Percentiles rank a stretch among this genome's conserved stretches.
phyloP scores from a whole-genome alignment of 1,140 invertebrate genomes.

The Agrypnia vestita region DNA sequence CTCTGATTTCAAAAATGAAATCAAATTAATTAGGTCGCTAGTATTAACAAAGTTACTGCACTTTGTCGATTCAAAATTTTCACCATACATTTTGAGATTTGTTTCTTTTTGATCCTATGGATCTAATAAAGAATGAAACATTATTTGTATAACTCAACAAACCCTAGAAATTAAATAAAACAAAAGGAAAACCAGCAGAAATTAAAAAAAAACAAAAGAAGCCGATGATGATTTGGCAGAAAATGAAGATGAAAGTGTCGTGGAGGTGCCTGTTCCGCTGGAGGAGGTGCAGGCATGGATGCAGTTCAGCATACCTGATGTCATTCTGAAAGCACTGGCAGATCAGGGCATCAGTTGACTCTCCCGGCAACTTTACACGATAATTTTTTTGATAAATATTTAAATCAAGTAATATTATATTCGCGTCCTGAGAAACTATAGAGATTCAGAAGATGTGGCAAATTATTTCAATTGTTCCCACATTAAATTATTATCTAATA shows the following conservation, averaged over 20 bases:
- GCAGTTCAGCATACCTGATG: conserved; percentile 78
- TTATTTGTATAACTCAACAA: conserved; percentile 17
- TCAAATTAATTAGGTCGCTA: too few relatives aligned
- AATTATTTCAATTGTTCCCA: too few relatives aligned
- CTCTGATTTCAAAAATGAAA: too few relatives aligned
- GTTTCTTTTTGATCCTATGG: too few relatives aligned
- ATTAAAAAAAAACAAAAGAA: conserved; percentile 18
- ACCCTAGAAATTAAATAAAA: conserved; percentile 6
- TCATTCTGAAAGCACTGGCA: conserved; percentile 82
- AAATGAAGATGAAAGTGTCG: conserved; percentile 50
- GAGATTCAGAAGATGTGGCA: too few relatives aligned
- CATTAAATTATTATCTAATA: too few relatives aligned
- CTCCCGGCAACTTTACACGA: conserved; percentile 90
- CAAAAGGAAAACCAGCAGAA: neutral
- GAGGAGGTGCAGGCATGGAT: conserved; percentile 81
- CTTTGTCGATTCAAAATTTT: too few relatives aligned
- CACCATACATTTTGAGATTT: too few relatives aligned
- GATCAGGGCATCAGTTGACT: conserved; percentile 84
- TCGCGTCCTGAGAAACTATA: too few relatives aligned
- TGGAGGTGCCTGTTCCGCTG: conserved; percentile 61
- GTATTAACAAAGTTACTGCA: too few relatives aligned
- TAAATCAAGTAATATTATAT: too few relatives aligned
- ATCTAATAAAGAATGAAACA: conserved; percentile 11
- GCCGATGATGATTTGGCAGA: neutral
- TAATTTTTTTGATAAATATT: conserved; percentile 47